Conservation (phyloP, 2,797 vertebrate species). For the Siniperca undulata region DNA sequence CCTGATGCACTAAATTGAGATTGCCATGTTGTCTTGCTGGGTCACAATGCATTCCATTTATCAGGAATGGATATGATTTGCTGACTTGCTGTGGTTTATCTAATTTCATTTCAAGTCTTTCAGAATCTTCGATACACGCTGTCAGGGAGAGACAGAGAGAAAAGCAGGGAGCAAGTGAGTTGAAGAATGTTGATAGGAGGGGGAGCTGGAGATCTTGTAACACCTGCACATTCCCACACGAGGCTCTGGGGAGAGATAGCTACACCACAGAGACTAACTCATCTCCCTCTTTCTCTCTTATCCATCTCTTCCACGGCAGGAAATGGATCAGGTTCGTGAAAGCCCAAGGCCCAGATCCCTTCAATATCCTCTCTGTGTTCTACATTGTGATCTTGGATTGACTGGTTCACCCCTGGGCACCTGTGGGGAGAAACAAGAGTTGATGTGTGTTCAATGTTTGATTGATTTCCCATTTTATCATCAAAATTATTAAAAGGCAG, state of each 20-base stretch:
- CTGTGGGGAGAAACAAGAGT: slow-evolving; percentile 11
- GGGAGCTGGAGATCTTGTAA: slow-evolving; percentile 58
- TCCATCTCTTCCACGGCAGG: slow-evolving; percentile 37
- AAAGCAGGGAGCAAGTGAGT: slow-evolving; percentile 26
- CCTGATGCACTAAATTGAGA: slow-evolving; percentile 34
- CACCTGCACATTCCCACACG: slow-evolving; percentile 64
- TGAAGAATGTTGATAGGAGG: slow-evolving; percentile 45
- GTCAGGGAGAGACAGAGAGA: slow-evolving; percentile 23
- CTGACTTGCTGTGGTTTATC: slow-evolving; percentile 55
- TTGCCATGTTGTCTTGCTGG: slow-evolving; percentile 34
- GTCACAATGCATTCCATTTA: slow-evolving; percentile 49
- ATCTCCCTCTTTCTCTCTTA: slow-evolving; percentile 48
- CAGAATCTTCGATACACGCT: slow-evolving; percentile 19
- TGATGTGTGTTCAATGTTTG: background rate
- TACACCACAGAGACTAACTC: slow-evolving; percentile 62
- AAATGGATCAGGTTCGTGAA: slow-evolving; percentile 65
- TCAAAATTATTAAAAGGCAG: background rate
- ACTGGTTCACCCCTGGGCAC: slow-evolving; percentile 41
- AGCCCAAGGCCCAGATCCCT: slow-evolving; percentile 60
- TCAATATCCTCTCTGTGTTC: slow-evolving; percentile 63
- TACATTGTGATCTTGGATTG: slow-evolving; percentile 60
- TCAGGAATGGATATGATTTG: slow-evolving; percentile 52
- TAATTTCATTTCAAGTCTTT: slow-evolving; percentile 60
- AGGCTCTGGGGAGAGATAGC: slow-evolving; percentile 63
- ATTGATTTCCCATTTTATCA: slow-evolving; percentile 44